Percentiles rank a stretch among this genome's conserved stretches.
Evolutionary conservation across 2,113 vertebrate species (phyloP).

Genomic region (Taurulus bubalis): DNA sequence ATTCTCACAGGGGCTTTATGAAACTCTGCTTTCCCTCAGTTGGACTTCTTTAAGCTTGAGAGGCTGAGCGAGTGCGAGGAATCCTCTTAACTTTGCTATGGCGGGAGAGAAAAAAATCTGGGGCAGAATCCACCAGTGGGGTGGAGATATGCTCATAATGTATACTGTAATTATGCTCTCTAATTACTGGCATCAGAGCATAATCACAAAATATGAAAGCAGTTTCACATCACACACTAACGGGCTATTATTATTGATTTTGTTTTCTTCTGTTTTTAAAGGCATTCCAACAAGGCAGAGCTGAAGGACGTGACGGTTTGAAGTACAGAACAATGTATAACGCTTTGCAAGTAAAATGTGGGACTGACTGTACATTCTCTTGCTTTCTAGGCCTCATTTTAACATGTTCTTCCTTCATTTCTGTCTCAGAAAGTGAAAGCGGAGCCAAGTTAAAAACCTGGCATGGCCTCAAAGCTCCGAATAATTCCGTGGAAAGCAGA

Average conservation of each 20-base stretch:
- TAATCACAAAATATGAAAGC: conserved; percentile 48
- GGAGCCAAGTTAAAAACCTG: conserved; percentile 77
- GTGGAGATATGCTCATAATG: conserved; percentile 50
- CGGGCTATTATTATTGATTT: conserved; percentile 30
- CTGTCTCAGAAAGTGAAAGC: conserved; percentile 46
- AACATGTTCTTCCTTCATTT: conserved; percentile 47
- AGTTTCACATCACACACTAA: conserved; percentile 24
- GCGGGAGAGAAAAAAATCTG: conserved; percentile 10
- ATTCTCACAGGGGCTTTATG: conserved; percentile 38
- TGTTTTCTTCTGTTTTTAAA: background rate
- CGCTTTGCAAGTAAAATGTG: conserved; percentile 15
- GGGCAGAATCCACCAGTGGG: conserved; percentile 32
- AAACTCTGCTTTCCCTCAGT: conserved; percentile 41
- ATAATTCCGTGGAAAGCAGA: conserved; percentile 62
- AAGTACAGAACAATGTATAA: conserved; percentile 18
- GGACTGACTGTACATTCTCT: background rate
- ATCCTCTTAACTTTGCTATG: conserved; percentile 43
- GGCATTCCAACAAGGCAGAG: background rate
- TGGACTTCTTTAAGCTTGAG: conserved; percentile 21
- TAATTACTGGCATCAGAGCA: conserved; percentile 62
- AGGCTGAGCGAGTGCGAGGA: conserved; percentile 12
- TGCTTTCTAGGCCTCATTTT: conserved; percentile 36
- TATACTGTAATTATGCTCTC: conserved; percentile 60
- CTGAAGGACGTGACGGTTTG: conserved; percentile 17
- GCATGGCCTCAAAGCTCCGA: conserved; percentile 62